phyloP scores from a whole-genome alignment of 2,113 vertebrate genomes.

The Pavo muticus region DNA sequence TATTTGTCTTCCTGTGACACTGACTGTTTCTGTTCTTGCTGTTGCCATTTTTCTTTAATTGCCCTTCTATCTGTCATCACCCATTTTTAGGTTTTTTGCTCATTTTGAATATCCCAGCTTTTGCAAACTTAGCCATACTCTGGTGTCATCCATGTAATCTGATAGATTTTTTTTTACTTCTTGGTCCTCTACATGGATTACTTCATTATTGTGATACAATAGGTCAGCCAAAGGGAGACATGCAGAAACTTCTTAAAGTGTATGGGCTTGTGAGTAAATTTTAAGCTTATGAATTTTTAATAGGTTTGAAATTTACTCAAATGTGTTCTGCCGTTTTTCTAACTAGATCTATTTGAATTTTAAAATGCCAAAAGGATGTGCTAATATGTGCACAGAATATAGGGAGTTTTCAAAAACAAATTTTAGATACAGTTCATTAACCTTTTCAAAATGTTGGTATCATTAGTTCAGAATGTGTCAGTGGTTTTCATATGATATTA shows the following conservation, averaged over 20 bases:
- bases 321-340: slow-evolving; percentile 24
- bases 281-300: slow-evolving; percentile 49
- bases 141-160: neutral
- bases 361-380: slow-evolving; percentile 20
- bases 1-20: neutral
- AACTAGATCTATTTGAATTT: slow-evolving; percentile 41
- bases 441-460: slow-evolving; percentile 24
- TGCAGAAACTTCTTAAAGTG: neutral
- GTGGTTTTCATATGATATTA: neutral
- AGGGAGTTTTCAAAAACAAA: slow-evolving; percentile 8
- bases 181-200: neutral
- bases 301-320: slow-evolving; percentile 41
- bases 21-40: neutral
- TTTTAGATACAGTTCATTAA: slow-evolving; percentile 35
- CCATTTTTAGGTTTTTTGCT: neutral
- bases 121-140: neutral
- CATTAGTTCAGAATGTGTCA: neutral
- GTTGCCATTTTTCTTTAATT: neutral
- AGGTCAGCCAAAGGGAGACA: neutral
- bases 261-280: slow-evolving; percentile 38
- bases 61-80: neutral
- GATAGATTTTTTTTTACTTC: neutral
- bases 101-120: neutral
- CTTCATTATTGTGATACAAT: neutral
- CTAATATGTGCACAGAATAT: neutral